Evolutionary conservation across 2,113 vertebrate genomes (phyloP), one percentile per base, ranked within the genome.

Genomic region (Panthera uncia): DNA sequence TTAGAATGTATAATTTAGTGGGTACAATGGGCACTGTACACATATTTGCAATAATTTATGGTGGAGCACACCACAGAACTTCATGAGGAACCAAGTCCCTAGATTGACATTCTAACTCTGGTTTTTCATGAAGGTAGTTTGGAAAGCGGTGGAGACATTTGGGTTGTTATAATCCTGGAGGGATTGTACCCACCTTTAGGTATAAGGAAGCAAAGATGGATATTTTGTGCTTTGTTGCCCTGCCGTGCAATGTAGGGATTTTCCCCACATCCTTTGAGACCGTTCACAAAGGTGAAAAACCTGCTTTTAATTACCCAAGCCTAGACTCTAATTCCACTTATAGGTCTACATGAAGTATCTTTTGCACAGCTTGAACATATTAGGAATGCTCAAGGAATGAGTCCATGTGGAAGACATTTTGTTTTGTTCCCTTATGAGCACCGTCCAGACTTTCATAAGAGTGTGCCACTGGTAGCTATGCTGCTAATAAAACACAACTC

Each of bases 171-270:
- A 33, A 33, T 27, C 27, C 68, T 14, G 3, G 33, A 33, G 36
- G 18, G 21, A 69, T 15, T 66, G 15, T 80, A 16, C 33, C 6
- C 2, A 21, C 21, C 12, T 94, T 45, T 55, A 25, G 33, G 31
- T 80, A 18, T 57, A 63, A 63, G 31, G 29, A 78, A 23, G 21
- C 25, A 50, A 33, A 23, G 8, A 13, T 31, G 27, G 33, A 1
- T 76, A 2, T 12, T 29, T 5, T 69, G 5, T 18, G 5, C 71
- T 45, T 1, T 5, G 1, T 3, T 2, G 25, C 38, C 10, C 5
- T 14, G 8, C 8, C 7, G 23, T 31, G 4, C 10, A 29, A 29
- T 3, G 12, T 11, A n/a, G 57, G 31, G 3, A 45, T 14, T 50
- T 55, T 48, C 41, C 83, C 1, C 0, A 8, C 15, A n/a, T 33